Percentiles rank a stretch among this genome's conserved stretches.
Evolutionary conservation across 2,113 vertebrate genomes (phyloP).

Genomic region (Malurus melanocephalus): DNA sequence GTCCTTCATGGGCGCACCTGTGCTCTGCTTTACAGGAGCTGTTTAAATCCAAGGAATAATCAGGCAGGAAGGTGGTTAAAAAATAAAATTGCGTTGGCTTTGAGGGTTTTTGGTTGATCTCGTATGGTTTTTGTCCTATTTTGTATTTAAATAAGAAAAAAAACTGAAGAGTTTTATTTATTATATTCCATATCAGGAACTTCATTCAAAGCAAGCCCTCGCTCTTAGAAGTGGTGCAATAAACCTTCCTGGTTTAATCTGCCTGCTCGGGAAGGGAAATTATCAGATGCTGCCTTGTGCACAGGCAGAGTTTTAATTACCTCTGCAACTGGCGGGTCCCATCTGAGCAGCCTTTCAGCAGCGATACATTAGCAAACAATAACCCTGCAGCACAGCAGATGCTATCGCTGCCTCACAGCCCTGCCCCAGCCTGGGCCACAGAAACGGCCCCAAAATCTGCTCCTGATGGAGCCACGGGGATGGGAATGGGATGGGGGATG

Average conservation of each 20-base stretch:
- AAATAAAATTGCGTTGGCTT: neutral
- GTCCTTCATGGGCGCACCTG: neutral
- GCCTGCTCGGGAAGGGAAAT: slow-evolving; percentile 35
- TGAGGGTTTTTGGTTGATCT: neutral
- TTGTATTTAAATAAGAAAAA: neutral
- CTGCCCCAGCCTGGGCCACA: neutral
- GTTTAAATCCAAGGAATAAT: neutral
- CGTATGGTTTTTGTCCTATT: neutral
- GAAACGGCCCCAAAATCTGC: neutral
- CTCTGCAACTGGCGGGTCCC: slow-evolving; percentile 62
- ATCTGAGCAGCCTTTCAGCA: slow-evolving; percentile 59
- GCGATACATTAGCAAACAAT: slow-evolving; percentile 67
- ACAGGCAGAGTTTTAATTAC: slow-evolving; percentile 70
- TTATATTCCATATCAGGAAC: neutral
- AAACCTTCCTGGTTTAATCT: slow-evolving; percentile 56
- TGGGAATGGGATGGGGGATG: too few relatives aligned
- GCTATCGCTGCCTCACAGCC: neutral
- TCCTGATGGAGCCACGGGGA: neutral
- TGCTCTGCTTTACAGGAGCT: neutral
- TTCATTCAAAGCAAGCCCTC: neutral
- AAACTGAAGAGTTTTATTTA: neutral
- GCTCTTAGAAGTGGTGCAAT: slow-evolving; percentile 30
- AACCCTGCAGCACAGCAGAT: slow-evolving; percentile 21
- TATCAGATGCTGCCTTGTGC: slow-evolving; percentile 67
- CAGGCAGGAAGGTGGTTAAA: neutral